Evolutionary conservation across 2,888 invertebrate genomes (phyloP).

Genomic region (Pecten maximus): DNA sequence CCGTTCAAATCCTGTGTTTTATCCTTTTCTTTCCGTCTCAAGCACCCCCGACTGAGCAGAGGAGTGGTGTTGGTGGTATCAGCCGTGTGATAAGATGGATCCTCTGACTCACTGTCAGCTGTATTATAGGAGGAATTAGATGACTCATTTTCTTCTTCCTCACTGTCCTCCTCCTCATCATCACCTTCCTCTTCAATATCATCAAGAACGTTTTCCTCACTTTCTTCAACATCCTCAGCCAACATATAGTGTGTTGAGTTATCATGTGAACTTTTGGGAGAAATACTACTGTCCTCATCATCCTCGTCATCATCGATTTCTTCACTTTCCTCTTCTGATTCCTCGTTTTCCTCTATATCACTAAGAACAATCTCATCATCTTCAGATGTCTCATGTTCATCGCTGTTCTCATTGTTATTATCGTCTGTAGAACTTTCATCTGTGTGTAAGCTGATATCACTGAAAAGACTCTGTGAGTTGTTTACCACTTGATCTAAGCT

Average conservation of each 20-base stretch:
- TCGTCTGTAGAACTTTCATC: constrained; percentile 44
- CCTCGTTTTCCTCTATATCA: constrained; percentile 51
- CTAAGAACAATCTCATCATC: constrained; percentile 48
- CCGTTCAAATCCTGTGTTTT: constrained; percentile 37
- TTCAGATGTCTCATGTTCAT: constrained; percentile 35
- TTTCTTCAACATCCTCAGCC: not conserved
- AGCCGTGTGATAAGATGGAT: constrained; percentile 42
- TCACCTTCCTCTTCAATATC: constrained; percentile 47
- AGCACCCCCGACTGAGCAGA: not conserved
- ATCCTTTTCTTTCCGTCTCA: not conserved
- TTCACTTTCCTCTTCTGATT: constrained; percentile 51
- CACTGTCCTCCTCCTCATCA: constrained; percentile 49
- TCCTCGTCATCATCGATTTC: constrained; percentile 8
- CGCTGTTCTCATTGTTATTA: constrained; percentile 35
- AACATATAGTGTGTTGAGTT: constrained; percentile 37
- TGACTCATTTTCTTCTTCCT: constrained; percentile 43
- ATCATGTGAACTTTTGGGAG: constrained; percentile 13
- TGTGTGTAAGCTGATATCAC: constrained; percentile 36
- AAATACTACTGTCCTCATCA: not conserved
- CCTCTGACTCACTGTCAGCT: not conserved
- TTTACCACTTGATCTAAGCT: constrained; percentile 42
- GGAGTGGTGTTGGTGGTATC: constrained; percentile 37
- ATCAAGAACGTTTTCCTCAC: constrained; percentile 37
- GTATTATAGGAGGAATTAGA: not conserved
- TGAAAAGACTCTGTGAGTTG: constrained; percentile 49